Conservation (phyloP, 2,888 invertebrate species). For the Maniola hyperantus region DNA sequence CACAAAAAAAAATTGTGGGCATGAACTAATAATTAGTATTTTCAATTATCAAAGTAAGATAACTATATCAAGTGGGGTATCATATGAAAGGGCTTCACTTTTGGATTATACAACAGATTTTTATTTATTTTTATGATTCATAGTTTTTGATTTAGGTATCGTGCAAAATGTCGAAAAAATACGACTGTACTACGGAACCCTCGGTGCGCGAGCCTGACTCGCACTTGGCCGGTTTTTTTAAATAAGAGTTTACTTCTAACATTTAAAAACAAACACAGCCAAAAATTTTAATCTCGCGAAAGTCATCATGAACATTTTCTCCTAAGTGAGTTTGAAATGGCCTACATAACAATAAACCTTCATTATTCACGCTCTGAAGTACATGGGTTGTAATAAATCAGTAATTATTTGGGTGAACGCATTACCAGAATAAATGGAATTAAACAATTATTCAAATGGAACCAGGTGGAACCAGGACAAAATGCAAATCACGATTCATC, state of each 20-base stretch:
- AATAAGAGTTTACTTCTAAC: neutral
- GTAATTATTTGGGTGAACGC: slow-evolving; percentile 37
- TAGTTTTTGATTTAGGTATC: too few relatives aligned
- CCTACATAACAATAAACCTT: slow-evolving; percentile 25
- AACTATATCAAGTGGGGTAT: too few relatives aligned
- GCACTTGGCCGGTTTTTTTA: too few relatives aligned
- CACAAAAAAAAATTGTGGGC: too few relatives aligned
- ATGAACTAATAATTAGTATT: too few relatives aligned
- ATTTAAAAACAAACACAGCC: neutral
- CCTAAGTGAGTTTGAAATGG: slow-evolving; percentile 1
- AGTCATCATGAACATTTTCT: slow-evolving; percentile 1
- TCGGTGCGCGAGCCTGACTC: too few relatives aligned
- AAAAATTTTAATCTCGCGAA: neutral
- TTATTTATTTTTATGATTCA: too few relatives aligned
- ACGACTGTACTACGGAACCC: too few relatives aligned
- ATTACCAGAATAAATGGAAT: slow-evolving; percentile 55
- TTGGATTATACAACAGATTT: too few relatives aligned
- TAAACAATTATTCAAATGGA: slow-evolving; percentile 75
- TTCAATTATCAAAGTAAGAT: too few relatives aligned
- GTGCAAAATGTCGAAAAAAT: too few relatives aligned
- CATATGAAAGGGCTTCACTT: too few relatives aligned
- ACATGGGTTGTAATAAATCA: slow-evolving; percentile 31
- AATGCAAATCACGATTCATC: slow-evolving; percentile 48
- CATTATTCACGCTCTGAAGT: slow-evolving; percentile 25
- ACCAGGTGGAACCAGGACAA: slow-evolving; percentile 61